Base-by-base conservation (phyloP, 2,888 invertebrate species). In the Spicauda simplicius region DNA sequence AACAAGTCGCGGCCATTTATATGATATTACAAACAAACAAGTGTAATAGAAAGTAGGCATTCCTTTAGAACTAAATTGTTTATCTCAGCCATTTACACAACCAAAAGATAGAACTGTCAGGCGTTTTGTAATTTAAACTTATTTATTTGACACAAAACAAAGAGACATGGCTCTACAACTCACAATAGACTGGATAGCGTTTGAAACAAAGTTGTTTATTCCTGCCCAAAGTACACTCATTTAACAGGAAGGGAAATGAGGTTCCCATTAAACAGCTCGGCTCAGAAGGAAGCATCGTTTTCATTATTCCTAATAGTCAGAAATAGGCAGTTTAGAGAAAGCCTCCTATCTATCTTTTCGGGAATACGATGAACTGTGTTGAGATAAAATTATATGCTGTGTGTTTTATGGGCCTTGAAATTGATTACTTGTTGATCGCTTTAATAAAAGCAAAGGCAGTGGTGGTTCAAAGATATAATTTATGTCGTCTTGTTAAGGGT, bases 301-400 rank as follows among this genome's bases (percentile, higher is more conserved):
- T 73, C 76, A 78, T 78, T 74, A 70, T 70, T 71, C 69, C 70
- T 75, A 74, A 76, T 73, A 75, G 72, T 69, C 71, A 68, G 73
- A 73, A 66, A 77, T 72, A 73, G 75, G 71, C 71, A 70, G 73
- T 76, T 76, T 75, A 70, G 64, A 67, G 60, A 69, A 69, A 64
- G 66, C 59, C 19, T 18, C 41, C 68, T 68, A 71, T 70, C 62
- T 56, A 52, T 60, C 62, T 68, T 37, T 16, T 10, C 33, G 58
- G 19, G 20, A 19, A 60, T 48, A n/a, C 52, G 57, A 65, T 54
- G 54, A 53, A 45, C 19, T 59, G 54, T 53, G 45, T 20, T 12
- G 52, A 14, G 19, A 62, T 62, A 58, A 65, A 59, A 53, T 54
- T 52, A 41, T 62, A 62, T 62, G 62, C 54, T 41, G 25, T 62